Evolutionary conservation across 2,888 invertebrate species (phyloP), one percentile per base, ranked within the genome.

Genomic region (Rhopalosiphum nymphaeae): DNA sequence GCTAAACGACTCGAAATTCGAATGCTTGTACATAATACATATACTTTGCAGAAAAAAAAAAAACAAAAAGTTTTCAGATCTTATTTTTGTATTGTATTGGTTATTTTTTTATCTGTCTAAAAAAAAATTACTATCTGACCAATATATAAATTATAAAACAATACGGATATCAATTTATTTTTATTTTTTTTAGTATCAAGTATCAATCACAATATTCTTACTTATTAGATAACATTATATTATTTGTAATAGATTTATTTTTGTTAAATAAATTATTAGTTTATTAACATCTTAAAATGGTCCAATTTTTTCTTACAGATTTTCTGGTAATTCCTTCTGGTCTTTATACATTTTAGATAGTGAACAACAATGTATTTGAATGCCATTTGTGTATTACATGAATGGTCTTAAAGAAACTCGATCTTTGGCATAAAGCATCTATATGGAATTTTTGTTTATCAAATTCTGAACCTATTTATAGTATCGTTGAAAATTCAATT

Each of bases 1-100:
- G 91, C 67, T 91, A 91, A 91, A 91, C 91, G 91, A 78, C 49
- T 67, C 49, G 49, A 91, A 26, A 67, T 90, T 90, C 90, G 61
- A 90, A 90, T 46, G 90, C 90, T 61, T n/a, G 42, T 42, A 57
- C 36, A 42, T 49, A 87, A 44, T 87, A 87, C 44, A 36, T 53
- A n/a, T 53, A 29, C 42, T 67, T 44, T n/a, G 44, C 42, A 61
- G 46, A 91, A 67, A 67, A 57, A 61, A 67, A 36, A 61, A 61
- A 67, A n/a, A 61, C 61, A n/a, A 61, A 57, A 49, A 91, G 78
- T 91, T 91, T 91, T 78, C 49, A 2, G 49, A 26, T 91, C 26
- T 49, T 49, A 61, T 89, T 89, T 56, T n/a, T 67, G n/a, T 67
- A 67, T n/a, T 67, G n/a, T 67, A 67, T 67, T 67, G 67, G 29